Base-by-base conservation (phyloP, 1,140 invertebrate species). In the Epicauta chinensis region DNA sequence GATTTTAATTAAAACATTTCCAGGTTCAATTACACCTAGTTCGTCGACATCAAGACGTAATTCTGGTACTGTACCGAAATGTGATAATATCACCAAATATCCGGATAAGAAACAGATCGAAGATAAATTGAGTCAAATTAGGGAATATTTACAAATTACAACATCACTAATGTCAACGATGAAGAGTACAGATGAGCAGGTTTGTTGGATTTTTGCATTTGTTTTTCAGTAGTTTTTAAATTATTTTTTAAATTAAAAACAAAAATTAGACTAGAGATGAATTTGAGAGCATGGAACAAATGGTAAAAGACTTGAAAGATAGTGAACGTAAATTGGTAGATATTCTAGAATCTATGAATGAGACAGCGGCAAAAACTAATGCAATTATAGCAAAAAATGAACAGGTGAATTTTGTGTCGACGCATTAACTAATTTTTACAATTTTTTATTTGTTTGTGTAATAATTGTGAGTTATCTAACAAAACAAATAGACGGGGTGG, bases 21-120 rank as follows among this genome's bases (percentile, higher is more conserved):
- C 37, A 39, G 14, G 10, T 6, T 51, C 53, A 7, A 34, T 38
- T 1, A 60, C 59, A 14, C 58, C 61, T 30, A 61, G 55, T 5
- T 61, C 60, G 7, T 64, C 51, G n/a, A 61, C 58, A 13, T 61
- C 66, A 49, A 61, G 66, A 36, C 65, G 68, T 39, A 68, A 67
- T 31, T 54, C 59, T 0, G 56, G 60, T 15, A 61, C 64, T 4
- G 57, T 64, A 16, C 53, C 62, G 13, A 71, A 71, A 55, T 70
- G 67, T 57, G 67, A 70, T 46, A 71, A 71, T 55, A 58, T 69
- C 38, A 62, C 60, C 23, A 70, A 69, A 55, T 70, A 67, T 63
- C 70, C 70, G 11, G 69, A 72, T 53, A 65, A 70, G 39, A 69
- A 65, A 40, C 66, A 71, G 58, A 68, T 73, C 43, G 66, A 71